Evolutionary conservation across 2,888 invertebrate species (phyloP), one percentile per base, ranked within the genome.

Genomic region (Julus scandinavius): DNA sequence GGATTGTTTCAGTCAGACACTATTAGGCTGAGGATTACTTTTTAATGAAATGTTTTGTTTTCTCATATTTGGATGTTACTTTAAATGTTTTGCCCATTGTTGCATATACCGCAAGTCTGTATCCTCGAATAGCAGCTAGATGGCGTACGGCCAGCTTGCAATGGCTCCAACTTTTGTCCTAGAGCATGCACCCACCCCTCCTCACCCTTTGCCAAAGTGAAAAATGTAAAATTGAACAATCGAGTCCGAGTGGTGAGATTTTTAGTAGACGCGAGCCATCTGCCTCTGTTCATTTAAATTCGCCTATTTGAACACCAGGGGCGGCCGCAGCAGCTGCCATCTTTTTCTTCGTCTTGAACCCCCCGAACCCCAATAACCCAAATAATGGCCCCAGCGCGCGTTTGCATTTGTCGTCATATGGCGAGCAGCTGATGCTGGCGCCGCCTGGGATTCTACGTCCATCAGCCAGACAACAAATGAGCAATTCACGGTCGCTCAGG

Each of bases 401-500:
- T 7, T 45, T 7, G 45, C 45, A 5, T 7, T 7, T 45, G 45
- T 45, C 45, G 72, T 72, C 72, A 72, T 20, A 72, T 72, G 72
- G 72, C 72, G 29, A 72, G 72, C 72, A 72, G 72, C 72, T 72
- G 72, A 72, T 29, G 72, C 72, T 72, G 72, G 72, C 72, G 72
- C 72, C 72, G 72, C 72, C 72, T 20, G 29, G 2, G 7, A 13
- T 54, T 5, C 54, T 7, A 13, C 54, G 54, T 54, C 54, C 20
- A 20, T 63, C 63, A 29, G 72, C 72, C 72, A 72, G 72, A 72
- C 72, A 72, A 72, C 72, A 72, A 72, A 72, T 72, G 72, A 72
- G 72, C 72, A 72, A 72, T 72, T 72, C 72, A 72, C 72, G n/a
- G 72, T 72, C 29, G 29, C 72, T 11, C 72, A 9, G 72, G 72